phyloP scores from a whole-genome alignment of 2,888 invertebrate species.

The Calameuta filiformis region DNA sequence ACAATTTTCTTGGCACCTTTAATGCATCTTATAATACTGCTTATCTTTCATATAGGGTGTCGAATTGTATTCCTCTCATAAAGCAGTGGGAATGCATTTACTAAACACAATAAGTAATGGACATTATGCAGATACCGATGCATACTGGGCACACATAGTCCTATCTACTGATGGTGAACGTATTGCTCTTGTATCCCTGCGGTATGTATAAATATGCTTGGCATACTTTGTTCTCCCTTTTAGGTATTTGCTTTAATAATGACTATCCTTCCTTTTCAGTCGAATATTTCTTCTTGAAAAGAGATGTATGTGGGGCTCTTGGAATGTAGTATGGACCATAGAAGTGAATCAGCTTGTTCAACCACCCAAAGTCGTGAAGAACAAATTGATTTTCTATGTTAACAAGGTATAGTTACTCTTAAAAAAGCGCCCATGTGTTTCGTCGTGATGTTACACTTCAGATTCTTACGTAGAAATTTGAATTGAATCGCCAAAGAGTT shows the following conservation, averaged over 20 bases:
- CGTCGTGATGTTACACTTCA: too few species aligned
- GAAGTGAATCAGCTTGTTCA: conserved; percentile 79
- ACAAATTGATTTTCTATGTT: conserved; percentile 76
- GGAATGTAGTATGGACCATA: conserved; percentile 82
- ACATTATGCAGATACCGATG: conserved; percentile 74
- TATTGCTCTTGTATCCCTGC: conserved; percentile 77
- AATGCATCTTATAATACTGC: conserved; percentile 8
- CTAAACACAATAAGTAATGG: conserved; percentile 74
- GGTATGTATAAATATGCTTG: conserved; percentile 66
- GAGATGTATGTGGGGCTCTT: conserved; percentile 76
- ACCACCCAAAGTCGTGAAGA: conserved; percentile 71
- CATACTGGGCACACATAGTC: conserved; percentile 78
- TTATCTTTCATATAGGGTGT: conserved; percentile 71
- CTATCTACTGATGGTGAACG: conserved; percentile 73
- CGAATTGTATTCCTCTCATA: conserved; percentile 77
- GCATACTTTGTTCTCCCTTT: conserved; percentile 6
- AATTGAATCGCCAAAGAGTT: too few species aligned
- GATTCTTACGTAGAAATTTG: too few species aligned
- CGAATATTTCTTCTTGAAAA: conserved; percentile 80
- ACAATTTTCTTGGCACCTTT: conserved; percentile 2
- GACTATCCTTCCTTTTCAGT: conserved; percentile 65
- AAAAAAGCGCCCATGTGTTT: too few species aligned
- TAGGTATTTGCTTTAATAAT: conserved; percentile 4
- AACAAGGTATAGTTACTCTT: conserved; percentile 73
- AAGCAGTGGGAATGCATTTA: conserved; percentile 77